Evolutionary conservation across 1,140 invertebrate species (phyloP), one percentile per base, ranked within the genome.

Genomic region (Drosophila triauraria): DNA sequence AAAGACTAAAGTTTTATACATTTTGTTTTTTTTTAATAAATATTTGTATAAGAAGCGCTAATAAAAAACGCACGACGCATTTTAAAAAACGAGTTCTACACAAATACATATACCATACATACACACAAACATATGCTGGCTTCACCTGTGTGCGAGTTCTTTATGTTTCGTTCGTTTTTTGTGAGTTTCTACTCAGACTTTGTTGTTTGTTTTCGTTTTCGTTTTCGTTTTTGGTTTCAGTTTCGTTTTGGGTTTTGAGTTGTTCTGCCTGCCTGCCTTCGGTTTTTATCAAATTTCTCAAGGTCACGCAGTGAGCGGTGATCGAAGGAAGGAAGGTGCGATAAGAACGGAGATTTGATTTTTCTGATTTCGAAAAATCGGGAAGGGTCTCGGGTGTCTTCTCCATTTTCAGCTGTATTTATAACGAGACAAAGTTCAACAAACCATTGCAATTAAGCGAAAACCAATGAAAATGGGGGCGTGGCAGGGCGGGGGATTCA

Each of bases 41-140:
- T 59, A 65, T 47, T 42, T 77, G 47, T 65, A 63, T 47, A 71
- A 67, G 75, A 75, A 65, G 63, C 47, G 74, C 56, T 48, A 83
- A 88, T 63, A 80, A 85, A 82, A 74, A 82, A 80, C 80, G 67
- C 80, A 80, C 83, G 67, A 86, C 84, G 80, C 80, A 86, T 87
- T 83, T 74, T 44, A 74, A 81, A 83, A 87, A 87, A 72, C 83
- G 58, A 80, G 83, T 87, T 87, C 82, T 71, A 74, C 63, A 35
- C 57, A 75, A 50, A 67, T 27, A 74, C 42, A 48, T 13, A 38
- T 27, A 48, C 38, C 40, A 69, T 32, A 50, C 27, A 44, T 6
- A 56, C 9, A 44, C 53, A 54, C 32, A 42, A 40, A 40, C 38
- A 46, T 63, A 64, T 69, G 51, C 30, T 72, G 44, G 20, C 8